phyloP scores from a whole-genome alignment of 1,140 invertebrate genomes.

The Apis florea region DNA sequence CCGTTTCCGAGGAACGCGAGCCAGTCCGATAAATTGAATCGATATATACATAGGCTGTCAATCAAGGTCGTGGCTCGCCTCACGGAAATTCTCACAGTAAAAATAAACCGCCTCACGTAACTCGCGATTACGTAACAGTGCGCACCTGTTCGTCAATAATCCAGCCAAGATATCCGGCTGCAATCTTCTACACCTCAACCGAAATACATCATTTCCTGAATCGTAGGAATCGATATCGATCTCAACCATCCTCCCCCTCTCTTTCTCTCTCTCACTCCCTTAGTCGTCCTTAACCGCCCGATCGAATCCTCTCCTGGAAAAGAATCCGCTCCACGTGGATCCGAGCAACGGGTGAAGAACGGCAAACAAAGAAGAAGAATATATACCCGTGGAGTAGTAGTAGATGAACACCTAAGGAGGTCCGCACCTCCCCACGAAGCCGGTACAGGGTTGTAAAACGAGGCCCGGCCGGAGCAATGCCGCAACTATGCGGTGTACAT shows the following conservation, averaged over 20 bases:
- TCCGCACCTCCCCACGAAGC: constrained; percentile 45
- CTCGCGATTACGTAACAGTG: constrained; percentile 22
- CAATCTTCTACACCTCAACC: not conserved
- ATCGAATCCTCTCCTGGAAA: no score
- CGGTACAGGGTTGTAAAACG: constrained; percentile 66
- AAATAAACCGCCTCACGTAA: constrained; percentile 49
- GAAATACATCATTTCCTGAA: not conserved
- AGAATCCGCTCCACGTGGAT: no score
- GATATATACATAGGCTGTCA: constrained; percentile 46
- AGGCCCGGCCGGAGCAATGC: constrained; percentile 60
- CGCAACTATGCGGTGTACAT: constrained; percentile 67
- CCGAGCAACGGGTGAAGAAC: no score
- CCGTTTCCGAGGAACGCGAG: constrained; percentile 8
- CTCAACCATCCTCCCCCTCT: no score
- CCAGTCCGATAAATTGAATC: constrained; percentile 39
- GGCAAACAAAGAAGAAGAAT: not conserved
- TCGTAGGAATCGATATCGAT: not conserved
- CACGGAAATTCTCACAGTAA: constrained; percentile 53
- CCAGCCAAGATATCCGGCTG: not conserved
- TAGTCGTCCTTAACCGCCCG: no score
- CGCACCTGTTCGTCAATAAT: constrained; percentile 20
- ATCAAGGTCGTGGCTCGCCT: constrained; percentile 62
- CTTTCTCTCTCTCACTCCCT: no score
- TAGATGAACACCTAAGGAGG: constrained; percentile 51
- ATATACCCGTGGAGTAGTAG: not conserved